Evolutionary conservation across 2,113 vertebrate genomes (phyloP).

Genomic region (Tenebrosternarchus preto): DNA sequence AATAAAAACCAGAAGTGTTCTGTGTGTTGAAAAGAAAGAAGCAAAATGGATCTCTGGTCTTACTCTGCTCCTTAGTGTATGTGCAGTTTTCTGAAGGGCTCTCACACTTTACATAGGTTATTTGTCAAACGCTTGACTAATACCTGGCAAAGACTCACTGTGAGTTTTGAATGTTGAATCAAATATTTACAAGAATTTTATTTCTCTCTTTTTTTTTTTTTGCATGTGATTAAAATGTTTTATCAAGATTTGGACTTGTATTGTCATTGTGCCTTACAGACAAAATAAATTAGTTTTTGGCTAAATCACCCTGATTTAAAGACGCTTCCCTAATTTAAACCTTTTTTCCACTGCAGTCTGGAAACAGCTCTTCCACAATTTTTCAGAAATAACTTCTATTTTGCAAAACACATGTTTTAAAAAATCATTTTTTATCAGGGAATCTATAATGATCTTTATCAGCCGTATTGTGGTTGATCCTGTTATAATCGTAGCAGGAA

Average conservation of each 20-base stretch:
- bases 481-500: no score
- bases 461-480: no score
- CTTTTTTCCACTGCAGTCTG: neutral
- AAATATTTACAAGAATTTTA: neutral
- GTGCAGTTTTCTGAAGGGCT: slow-evolving; percentile 29
- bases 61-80: slow-evolving; percentile 46
- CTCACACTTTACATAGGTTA: slow-evolving; percentile 54
- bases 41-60: slow-evolving; percentile 20
- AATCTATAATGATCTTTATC: no score
- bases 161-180: neutral
- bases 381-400: no score
- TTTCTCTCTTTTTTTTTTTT: neutral
- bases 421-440: no score
- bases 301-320: neutral
- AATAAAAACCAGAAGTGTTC: neutral
- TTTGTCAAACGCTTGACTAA: slow-evolving; percentile 45
- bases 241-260: no score
- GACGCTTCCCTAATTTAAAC: neutral
- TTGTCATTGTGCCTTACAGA: neutral
- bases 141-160: neutral
- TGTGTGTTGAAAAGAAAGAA: no score
- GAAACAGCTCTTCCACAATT: neutral
- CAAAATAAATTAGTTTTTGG: neutral
- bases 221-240: neutral
- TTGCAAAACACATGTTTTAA: no score